These are phyloP conservation scores for Sussaba pulchella DNA, from an alignment of 2,888 invertebrate genomes.

Conservation along the genomic window DNA sequence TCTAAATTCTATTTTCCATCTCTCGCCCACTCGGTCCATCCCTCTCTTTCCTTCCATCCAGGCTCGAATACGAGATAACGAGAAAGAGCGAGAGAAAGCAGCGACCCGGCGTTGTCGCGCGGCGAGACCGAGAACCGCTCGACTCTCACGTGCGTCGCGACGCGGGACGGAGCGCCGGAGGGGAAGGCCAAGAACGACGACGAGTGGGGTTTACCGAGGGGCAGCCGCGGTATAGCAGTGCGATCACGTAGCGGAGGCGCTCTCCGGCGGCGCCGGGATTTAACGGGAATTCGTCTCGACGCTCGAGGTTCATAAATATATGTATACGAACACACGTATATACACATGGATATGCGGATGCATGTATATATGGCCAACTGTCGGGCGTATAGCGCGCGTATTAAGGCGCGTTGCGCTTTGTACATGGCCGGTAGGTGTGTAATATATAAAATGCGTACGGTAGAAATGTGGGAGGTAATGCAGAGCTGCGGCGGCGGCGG, in stretches of 20 bases:
- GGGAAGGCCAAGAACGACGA: too few species aligned
- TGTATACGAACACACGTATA: not conserved
- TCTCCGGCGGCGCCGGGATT: constrained; percentile 62
- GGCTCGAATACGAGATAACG: not conserved
- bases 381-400: not conserved
- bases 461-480: not conserved
- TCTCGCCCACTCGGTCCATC: too few species aligned
- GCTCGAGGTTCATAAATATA: constrained; percentile 3
- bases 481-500: not conserved
- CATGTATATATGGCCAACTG: not conserved
- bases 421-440: constrained; percentile 18
- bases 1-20: too few species aligned
- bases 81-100: constrained; percentile 14
- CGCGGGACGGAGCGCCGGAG: constrained; percentile 31
- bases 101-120: not conserved
- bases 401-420: not conserved
- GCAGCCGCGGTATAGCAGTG: constrained; percentile 21
- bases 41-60: too few species aligned
- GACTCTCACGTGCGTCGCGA: constrained; percentile 7
- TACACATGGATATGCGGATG: too few species aligned
- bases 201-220: too few species aligned
- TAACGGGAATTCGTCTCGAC: constrained; percentile 65
- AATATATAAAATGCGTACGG: constrained; percentile 11
- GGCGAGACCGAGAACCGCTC: constrained; percentile 5
- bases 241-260: constrained; percentile 41